Evolutionary conservation across 2,797 vertebrate species (phyloP), one percentile per base, ranked within the genome.

Genomic region (Tenualosa ilisha): DNA sequence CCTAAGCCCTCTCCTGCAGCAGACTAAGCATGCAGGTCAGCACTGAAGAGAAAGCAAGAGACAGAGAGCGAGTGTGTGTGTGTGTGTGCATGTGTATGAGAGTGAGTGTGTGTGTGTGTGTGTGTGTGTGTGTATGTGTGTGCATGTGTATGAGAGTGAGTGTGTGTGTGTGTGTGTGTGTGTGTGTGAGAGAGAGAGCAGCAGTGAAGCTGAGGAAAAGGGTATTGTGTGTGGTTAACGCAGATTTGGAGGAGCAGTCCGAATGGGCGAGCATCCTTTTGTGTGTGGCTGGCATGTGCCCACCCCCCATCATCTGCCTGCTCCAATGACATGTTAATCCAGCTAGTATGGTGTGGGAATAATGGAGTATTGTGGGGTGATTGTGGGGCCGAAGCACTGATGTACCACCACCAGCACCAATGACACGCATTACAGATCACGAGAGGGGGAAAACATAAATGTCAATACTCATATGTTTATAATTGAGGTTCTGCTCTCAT

Each of bases 1-100:
- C 90, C 85, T 92, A 93, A 95, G 89, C 93, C 90, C 85, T 85
- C 90, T 92, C 90, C 91, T 92, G 79, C 90, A 83, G 91, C 90
- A 93, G 90, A 86, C 81, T 61, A 49, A 84, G 86, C 87, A 83
- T 82, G 85, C 84, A 88, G 92, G 93, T 93, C 93, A 91, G 89
- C 86, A 87, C 37, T 20, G 72, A 24, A 79, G 72, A 46, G 72
- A 79, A 43, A 79, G 37, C 20, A 20, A 79, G 40, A 9, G 40
- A 79, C 40, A 46, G 17, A 43, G 72, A 17, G 7, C 8, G 31
- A 75, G 6, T 20, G 37, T 43, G 68, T 15, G 68, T 15, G 12
- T 15, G 31, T 43, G 68, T 15, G 13, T 3, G 65, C 1, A n/a
- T 8, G 22, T 31, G 65, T 31, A 26, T 31, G 24, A 3, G 24